Percentiles rank a stretch among this genome's conserved stretches.
Evolutionary conservation across 2,797 vertebrate genomes (phyloP).

Genomic region (Tapera naevia): DNA sequence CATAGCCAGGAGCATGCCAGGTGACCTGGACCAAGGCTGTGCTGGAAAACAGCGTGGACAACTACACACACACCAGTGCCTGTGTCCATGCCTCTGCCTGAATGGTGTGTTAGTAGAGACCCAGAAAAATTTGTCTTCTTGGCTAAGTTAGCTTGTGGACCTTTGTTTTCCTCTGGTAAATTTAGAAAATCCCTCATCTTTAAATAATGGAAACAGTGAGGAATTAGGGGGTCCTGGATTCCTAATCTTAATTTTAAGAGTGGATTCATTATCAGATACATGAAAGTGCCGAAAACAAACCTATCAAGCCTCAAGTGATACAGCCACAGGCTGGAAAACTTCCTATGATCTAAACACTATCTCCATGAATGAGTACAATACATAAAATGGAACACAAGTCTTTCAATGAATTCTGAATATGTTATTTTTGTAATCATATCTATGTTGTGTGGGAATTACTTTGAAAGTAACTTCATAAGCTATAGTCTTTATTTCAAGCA

Average conservation of each 20-base stretch:
- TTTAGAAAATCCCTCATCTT: not conserved
- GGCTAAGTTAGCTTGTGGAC: not conserved
- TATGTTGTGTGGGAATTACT: not conserved
- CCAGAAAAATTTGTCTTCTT: not conserved
- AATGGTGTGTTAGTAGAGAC: not conserved
- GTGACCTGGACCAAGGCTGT: not conserved
- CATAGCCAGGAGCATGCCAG: rapidly evolving
- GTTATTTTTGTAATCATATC: not conserved
- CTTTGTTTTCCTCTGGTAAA: not conserved
- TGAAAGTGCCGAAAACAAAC: not conserved
- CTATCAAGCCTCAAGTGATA: not conserved
- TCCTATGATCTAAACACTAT: not conserved
- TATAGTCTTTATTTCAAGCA: not conserved
- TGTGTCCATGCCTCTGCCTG: not conserved
- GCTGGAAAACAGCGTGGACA: not conserved
- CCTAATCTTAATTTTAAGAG: not conserved
- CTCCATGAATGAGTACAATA: not conserved
- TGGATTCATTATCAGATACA: not conserved
- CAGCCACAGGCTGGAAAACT: not conserved
- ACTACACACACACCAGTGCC: too few relatives aligned
- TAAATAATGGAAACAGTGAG: not conserved
- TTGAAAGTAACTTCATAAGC: not conserved
- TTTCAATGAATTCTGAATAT: not conserved
- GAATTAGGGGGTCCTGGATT: not conserved
- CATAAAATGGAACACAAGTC: not conserved